Base-by-base conservation (phyloP, 1,140 invertebrate genomes). In the Caenorhabditis inopinata region DNA sequence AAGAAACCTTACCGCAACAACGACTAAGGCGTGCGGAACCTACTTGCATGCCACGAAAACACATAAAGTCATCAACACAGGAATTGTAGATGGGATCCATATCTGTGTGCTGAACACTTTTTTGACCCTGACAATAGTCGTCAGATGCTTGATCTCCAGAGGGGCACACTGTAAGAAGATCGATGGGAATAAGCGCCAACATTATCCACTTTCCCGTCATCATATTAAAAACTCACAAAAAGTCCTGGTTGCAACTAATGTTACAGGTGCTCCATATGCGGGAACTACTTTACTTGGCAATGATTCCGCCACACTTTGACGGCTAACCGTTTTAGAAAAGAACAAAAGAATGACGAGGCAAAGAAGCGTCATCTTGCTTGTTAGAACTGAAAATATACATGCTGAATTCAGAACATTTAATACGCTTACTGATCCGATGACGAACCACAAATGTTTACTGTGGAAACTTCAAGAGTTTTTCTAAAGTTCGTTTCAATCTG, bases 401-500 rank as follows among this genome's bases (percentile, higher is more conserved):
- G n/a, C n/a, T n/a, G n/a, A n/a, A n/a, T n/a, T 42, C 38, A 42
- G 38, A n/a, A n/a, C n/a, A n/a, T n/a, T n/a, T n/a, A 5, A 42
- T 23, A 51, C 58, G n/a, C n/a, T 42, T 7, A 68, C 58, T 68
- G 32, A 68, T 68, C 32, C 32, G 58, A 68, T 68, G 58, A 68
- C 58, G 58, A 68, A 68, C 58, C 58, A n/a, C 58, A 68, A 68
- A 68, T 32, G 58, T 38, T 68, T 42, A 32, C 38, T 68, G 58
- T 68, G 35, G 58, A 68, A 68, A 68, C 58, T 68, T 68, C 29
- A 38, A 29, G 58, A 68, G 58, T 42, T 68, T 38, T 42, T 29
- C 58, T 32, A 38, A 68, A 68, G 32, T 68, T 68, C 9, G 32
- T 7, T 68, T 38, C 32, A 38, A 68, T 38, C 29, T 68, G 32